Conservation (phyloP, 2,888 invertebrate species). For the Lomographa bimaculata region DNA sequence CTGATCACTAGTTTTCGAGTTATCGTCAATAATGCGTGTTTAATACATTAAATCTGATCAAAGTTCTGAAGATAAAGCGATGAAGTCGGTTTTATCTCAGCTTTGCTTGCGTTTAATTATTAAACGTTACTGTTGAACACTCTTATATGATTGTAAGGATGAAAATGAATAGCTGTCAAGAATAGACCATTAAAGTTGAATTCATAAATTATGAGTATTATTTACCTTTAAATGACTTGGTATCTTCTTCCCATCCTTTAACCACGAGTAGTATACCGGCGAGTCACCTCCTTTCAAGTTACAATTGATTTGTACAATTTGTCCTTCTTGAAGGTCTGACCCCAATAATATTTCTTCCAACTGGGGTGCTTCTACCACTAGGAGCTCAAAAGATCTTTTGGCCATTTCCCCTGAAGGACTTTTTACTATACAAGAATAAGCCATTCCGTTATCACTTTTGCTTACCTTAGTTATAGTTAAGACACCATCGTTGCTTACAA, state of each 20-base stretch:
- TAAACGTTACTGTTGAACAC: too few relatives aligned
- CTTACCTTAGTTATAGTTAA: conserved; percentile 84
- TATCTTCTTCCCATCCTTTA: conserved; percentile 87
- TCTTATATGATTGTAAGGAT: too few relatives aligned
- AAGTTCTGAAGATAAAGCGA: too few relatives aligned
- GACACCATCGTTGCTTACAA: conserved; percentile 73
- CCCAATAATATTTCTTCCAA: conserved; percentile 93
- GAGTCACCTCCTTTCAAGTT: conserved; percentile 89
- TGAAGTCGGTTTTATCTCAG: too few relatives aligned
- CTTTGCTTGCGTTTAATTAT: too few relatives aligned
- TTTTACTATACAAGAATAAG: conserved; percentile 90
- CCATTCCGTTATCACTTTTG: conserved; percentile 87
- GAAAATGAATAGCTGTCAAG: too few relatives aligned
- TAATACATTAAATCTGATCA: too few relatives aligned
- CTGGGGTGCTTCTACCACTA: conserved; percentile 89
- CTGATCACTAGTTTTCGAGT: too few relatives aligned
- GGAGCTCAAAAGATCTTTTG: conserved; percentile 87
- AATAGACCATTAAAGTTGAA: too few relatives aligned
- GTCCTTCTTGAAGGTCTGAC: conserved; percentile 91
- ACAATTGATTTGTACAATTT: conserved; percentile 93
- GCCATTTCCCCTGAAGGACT: conserved; percentile 91
- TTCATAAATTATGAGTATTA: too few relatives aligned
- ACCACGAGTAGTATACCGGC: conserved; percentile 88
- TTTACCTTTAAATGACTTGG: conserved; percentile 85
- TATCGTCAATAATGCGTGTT: too few relatives aligned